Percentiles rank a stretch among this genome's conserved stretches.
Evolutionary conservation across 2,797 vertebrate genomes (phyloP).

Genomic region (Malacoraja senta): DNA sequence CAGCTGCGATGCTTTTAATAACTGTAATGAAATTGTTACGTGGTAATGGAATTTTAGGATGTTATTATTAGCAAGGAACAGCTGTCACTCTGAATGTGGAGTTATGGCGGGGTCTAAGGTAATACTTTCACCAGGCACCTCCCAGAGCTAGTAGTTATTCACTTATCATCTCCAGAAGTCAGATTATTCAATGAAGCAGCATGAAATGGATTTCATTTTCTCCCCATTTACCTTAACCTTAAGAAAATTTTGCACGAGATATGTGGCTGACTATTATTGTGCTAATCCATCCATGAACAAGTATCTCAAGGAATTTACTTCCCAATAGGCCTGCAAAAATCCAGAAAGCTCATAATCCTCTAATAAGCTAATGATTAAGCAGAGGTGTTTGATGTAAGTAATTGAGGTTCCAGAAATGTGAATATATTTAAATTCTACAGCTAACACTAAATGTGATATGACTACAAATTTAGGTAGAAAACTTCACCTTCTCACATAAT

Average conservation of each 20-base stretch:
- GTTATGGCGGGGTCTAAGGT: slow-evolving; percentile 72
- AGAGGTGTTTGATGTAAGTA: slow-evolving; percentile 32
- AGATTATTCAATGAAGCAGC: slow-evolving; percentile 76
- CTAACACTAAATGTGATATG: not conserved
- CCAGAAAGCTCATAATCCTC: slow-evolving; percentile 67
- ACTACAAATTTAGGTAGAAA: not conserved
- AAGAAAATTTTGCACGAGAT: slow-evolving; percentile 84
- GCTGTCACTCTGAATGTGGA: slow-evolving; percentile 68
- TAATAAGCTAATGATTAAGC: slow-evolving; percentile 34
- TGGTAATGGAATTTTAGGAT: not conserved
- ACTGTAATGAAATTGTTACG: slow-evolving; percentile 19
- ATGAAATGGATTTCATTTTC: slow-evolving; percentile 98
- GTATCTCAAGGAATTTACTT: slow-evolving; percentile 93
- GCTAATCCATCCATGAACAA: slow-evolving; percentile 99
- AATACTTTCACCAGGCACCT: slow-evolving; percentile 71
- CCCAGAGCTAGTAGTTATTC: slow-evolving; percentile 64
- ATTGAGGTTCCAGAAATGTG: not conserved
- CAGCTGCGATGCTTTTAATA: slow-evolving; percentile 37
- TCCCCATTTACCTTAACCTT: slow-evolving; percentile 88
- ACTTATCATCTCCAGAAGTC: slow-evolving; percentile 39
- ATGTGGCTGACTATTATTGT: slow-evolving; percentile 94
- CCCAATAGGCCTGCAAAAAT: slow-evolving; percentile 69
- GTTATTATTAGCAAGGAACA: slow-evolving; percentile 45
- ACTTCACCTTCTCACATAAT: not conserved
- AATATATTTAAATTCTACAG: not conserved